phyloP scores from a whole-genome alignment of 2,113 vertebrate species.

The Origma solitaria region DNA sequence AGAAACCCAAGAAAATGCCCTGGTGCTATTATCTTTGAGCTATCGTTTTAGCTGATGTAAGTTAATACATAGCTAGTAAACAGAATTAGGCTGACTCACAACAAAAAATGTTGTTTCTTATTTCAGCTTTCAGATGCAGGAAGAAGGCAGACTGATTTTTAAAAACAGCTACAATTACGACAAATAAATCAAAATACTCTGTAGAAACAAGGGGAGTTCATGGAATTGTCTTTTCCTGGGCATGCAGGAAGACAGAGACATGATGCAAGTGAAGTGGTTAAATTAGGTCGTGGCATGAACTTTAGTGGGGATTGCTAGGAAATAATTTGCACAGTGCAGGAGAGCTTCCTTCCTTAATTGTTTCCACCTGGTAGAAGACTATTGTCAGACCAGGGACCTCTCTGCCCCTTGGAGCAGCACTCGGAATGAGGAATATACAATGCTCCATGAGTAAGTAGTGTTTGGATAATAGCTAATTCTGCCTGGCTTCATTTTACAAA shows the following conservation, averaged over 20 bases:
- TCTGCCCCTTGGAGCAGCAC: not conserved
- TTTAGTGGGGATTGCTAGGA: conserved; percentile 12
- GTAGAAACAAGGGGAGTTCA: not conserved
- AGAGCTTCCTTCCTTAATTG: conserved; percentile 60
- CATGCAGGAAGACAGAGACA: not conserved
- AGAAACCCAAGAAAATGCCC: not conserved
- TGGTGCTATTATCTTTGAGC: not conserved
- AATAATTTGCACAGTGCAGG: conserved; percentile 26
- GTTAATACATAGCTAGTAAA: not conserved
- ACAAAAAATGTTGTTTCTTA: not conserved
- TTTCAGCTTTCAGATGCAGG: not conserved
- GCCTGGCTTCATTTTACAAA: conserved; percentile 20
- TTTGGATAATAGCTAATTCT: not conserved
- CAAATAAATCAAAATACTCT: not conserved
- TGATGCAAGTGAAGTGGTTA: not conserved
- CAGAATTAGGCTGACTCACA: not conserved
- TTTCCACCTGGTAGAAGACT: conserved; percentile 52
- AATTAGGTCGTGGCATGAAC: not conserved
- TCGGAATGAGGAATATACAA: not conserved
- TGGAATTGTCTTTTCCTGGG: not conserved
- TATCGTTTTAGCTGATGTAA: not conserved
- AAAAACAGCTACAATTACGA: not conserved
- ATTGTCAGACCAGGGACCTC: conserved; percentile 26
- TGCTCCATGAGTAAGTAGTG: not conserved
- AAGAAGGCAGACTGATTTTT: not conserved